Base-by-base conservation (phyloP, 2,797 vertebrate genomes). In the Thaleichthys pacificus region DNA sequence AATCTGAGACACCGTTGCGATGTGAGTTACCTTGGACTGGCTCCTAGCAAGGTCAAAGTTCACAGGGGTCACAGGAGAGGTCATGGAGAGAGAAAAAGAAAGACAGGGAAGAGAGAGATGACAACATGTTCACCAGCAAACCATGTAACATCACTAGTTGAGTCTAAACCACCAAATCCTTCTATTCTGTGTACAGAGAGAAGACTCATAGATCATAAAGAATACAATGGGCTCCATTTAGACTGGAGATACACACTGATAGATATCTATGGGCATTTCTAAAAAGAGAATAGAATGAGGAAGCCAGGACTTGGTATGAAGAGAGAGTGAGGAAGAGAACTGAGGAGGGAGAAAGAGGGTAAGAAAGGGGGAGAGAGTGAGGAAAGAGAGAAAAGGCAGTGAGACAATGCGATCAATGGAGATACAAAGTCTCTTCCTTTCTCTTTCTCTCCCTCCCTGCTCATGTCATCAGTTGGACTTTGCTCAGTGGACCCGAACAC, bases 21-120 rank as follows among this genome's bases (percentile, higher is more conserved):
- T 56, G 17, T 26, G 66, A 56, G 70, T 86, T 93, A 94, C 93
- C 93, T 94, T 94, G 86, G 92, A 88, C 77, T 93, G 93, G 89
- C 47, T 91, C 86, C 93, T 94, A 88, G 76, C 38, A n/a, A n/a
- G 82, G 74, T 85, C 70, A 79, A 73, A 57, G 86, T 84, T 80
- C 83, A 84, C 35, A 8, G 6, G 57, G 57, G 57, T 60, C 85
- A 84, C 81, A 79, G 72, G 82, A 22, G 79, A 77, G 62, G 70
- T 5, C 49, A 69, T 56, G 68, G 28, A 35, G 63, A 88, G 70
- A 88, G 24, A 78, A 64, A 70, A 42, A 72, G 62, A 70, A 42
- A 72, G 62, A 66, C 56, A 81, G n/a, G 58, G 0, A 35, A 19
- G n/a, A 30, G 11, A 19, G 28, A 82, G 68, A 81, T 77, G 35